A percentile compares a stretch with the other conserved stretches of the same genome.
phyloP scores from a whole-genome alignment of 2,113 vertebrate genomes.

The Ceyx margarethae region DNA sequence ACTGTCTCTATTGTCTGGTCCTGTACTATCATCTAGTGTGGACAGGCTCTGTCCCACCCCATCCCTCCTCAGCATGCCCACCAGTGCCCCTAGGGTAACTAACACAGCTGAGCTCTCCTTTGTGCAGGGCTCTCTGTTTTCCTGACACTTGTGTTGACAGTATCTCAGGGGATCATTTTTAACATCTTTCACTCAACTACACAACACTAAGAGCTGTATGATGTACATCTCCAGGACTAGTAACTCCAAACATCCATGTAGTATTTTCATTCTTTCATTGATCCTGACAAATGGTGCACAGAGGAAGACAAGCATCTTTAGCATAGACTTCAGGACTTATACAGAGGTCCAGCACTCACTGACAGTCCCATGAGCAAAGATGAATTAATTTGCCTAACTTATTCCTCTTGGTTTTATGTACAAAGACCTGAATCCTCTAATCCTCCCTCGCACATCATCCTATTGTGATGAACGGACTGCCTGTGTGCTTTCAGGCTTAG shows the following conservation, averaged over 20 bases:
- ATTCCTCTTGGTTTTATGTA: background rate
- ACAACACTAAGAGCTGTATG: background rate
- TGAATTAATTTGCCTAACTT: slow-evolving; percentile 37
- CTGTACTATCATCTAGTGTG: background rate
- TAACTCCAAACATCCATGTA: rapidly evolving
- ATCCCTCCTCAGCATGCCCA: background rate
- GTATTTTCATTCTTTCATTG: background rate
- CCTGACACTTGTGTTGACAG: background rate
- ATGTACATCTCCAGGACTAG: background rate
- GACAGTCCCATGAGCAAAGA: background rate
- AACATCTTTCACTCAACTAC: background rate
- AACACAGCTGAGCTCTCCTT: background rate
- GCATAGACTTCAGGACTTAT: background rate
- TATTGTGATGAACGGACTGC: rapidly evolving
- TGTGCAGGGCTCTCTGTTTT: rapidly evolving
- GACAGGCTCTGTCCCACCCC: background rate
- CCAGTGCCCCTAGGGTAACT: background rate
- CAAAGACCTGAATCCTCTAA: background rate
- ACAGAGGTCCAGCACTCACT: background rate
- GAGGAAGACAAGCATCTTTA: background rate
- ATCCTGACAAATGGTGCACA: rapidly evolving
- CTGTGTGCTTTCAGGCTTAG: background rate
- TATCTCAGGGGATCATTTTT: background rate
- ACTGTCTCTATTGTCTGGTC: background rate
- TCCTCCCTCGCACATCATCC: rapidly evolving